Evolutionary conservation across 2,113 vertebrate species (phyloP).

Genomic region (Chamaetylas fuelleborni): DNA sequence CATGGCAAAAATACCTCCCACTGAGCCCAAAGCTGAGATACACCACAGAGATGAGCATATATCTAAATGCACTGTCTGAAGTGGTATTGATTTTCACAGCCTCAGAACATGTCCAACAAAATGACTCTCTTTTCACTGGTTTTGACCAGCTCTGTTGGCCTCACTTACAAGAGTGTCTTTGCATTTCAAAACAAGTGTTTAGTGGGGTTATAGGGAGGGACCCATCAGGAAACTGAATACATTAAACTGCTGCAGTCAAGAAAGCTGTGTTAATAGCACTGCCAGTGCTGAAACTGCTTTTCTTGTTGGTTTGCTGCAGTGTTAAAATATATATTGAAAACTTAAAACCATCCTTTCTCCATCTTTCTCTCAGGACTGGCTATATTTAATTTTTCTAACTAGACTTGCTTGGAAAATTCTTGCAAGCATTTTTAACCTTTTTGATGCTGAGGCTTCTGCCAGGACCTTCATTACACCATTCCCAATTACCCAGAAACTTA

Average conservation of each 20-base stretch:
- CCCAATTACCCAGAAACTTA: neutral
- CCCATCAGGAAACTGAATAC: neutral
- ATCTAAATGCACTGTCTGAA: conserved; percentile 5
- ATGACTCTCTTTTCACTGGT: neutral
- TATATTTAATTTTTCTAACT: neutral
- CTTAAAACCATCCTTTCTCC: neutral
- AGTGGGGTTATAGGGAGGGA: neutral
- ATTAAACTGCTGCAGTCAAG: neutral
- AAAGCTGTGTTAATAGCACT: neutral
- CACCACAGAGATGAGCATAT: neutral
- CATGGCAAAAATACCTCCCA: neutral
- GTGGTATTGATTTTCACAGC: neutral
- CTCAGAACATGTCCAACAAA: neutral
- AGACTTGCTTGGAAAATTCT: conserved; percentile 18
- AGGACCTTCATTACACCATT: neutral
- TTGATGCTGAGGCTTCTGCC: neutral
- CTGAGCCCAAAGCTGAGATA: neutral
- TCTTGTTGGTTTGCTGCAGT: neutral
- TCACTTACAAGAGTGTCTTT: neutral
- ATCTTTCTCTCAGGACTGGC: neutral
- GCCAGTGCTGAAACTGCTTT: neutral
- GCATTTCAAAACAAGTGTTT: neutral
- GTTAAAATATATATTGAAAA: conserved; percentile 28
- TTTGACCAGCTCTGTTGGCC: neutral
- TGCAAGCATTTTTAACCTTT: conserved; percentile 30